Conservation (phyloP, 2,113 vertebrate species). For the Micromys minutus region DNA sequence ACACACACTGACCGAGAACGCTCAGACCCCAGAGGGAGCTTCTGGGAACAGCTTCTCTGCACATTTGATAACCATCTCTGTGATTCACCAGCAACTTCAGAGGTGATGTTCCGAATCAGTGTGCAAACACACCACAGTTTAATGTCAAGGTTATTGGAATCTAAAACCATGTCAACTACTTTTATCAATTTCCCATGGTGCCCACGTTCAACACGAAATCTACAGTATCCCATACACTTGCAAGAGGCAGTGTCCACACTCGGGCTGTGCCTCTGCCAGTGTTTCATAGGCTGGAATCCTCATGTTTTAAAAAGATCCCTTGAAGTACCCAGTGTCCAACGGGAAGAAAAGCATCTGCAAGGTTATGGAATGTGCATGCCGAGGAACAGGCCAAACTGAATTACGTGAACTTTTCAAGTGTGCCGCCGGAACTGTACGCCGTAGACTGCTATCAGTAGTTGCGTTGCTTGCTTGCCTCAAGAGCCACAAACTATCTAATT, state of each 20-base stretch:
- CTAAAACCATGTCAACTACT: background rate
- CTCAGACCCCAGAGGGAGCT: background rate
- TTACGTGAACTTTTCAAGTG: too few species aligned
- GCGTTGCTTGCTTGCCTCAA: background rate
- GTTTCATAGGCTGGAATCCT: background rate
- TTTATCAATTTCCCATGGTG: background rate
- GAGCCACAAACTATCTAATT: background rate
- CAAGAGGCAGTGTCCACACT: background rate
- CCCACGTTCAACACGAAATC: background rate
- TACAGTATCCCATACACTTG: too few species aligned
- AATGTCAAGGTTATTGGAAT: background rate
- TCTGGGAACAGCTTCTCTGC: background rate
- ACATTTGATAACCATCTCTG: too few species aligned
- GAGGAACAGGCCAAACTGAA: background rate
- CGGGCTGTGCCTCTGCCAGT: background rate
- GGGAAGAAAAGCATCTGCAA: background rate
- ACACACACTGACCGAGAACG: too few species aligned
- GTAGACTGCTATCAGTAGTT: too few species aligned
- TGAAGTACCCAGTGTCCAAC: background rate
- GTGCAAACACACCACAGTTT: background rate
- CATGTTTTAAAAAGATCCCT: background rate
- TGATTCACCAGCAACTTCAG: background rate
- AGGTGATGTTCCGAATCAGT: background rate
- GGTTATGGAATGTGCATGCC: too few species aligned
- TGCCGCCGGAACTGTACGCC: background rate